Conservation (phyloP, 1,140 invertebrate species). For the Pseudomyrmex cubaensis region DNA sequence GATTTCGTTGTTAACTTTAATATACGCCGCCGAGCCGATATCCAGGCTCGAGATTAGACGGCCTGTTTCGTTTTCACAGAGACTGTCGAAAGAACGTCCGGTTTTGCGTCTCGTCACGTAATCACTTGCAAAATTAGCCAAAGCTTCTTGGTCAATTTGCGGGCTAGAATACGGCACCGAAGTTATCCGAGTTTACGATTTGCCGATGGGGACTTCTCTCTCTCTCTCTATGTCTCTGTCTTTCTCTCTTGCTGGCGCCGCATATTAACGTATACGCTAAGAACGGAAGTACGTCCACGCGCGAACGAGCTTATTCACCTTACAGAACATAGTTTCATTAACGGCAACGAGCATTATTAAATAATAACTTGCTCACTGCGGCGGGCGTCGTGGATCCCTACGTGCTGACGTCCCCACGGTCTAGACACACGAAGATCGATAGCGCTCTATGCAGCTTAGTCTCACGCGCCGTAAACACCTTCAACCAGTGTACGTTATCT, state of each 20-base stretch:
- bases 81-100: conserved; percentile 10
- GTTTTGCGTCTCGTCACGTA: conserved; percentile 10
- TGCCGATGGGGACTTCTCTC: conserved; percentile 40
- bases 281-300: conserved; percentile 19
- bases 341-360: conserved; percentile 68
- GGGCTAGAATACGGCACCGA: conserved; percentile 60
- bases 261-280: conserved; percentile 56
- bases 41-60: conserved; percentile 52
- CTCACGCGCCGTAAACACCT: conserved; percentile 10
- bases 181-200: conserved; percentile 70
- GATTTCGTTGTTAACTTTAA: conserved; percentile 37
- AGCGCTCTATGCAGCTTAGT: conserved; percentile 3
- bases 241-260: neutral
- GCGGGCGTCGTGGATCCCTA: conserved; percentile 41
- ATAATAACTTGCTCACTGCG: conserved; percentile 63
- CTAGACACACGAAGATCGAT: conserved; percentile 52
- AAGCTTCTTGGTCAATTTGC: conserved; percentile 70
- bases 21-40: neutral
- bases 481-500: conserved; percentile 12
- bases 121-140: conserved; percentile 61
- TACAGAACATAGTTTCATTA: conserved; percentile 64
- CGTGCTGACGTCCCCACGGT: conserved; percentile 30
- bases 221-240: neutral
- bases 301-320: conserved; percentile 14
- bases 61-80: neutral